Evolutionary conservation across 2,113 vertebrate species (phyloP).

Genomic region (Malurus elegans): DNA sequence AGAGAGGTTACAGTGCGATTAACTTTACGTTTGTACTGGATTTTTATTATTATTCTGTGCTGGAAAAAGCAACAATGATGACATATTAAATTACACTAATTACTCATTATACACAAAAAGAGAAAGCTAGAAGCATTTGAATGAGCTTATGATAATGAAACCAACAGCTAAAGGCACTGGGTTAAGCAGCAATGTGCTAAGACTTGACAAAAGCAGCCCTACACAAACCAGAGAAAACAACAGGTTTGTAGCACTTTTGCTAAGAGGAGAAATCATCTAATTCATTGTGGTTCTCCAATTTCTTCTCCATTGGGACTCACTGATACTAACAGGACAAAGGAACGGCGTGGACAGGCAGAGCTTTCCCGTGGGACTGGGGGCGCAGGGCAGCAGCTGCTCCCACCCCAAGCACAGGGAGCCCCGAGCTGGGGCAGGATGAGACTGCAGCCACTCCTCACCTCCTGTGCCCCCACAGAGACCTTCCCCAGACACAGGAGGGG

Average conservation of each 20-base stretch:
- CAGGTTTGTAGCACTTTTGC: background rate
- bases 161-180: slow-evolving; percentile 28
- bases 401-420: background rate
- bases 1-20: background rate
- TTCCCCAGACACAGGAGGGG: too few species aligned
- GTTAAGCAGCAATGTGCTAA: background rate
- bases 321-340: background rate
- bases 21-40: background rate
- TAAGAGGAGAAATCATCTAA: background rate
- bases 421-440: background rate
- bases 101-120: slow-evolving; percentile 13
- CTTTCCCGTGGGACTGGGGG: background rate
- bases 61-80: background rate
- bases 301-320: background rate
- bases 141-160: slow-evolving; percentile 53
- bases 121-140: slow-evolving; percentile 26
- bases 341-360: background rate
- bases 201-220: slow-evolving; percentile 16
- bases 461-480: background rate
- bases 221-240: background rate
- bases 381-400: background rate
- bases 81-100: slow-evolving; percentile 37
- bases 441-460: background rate
- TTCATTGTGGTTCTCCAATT: background rate
- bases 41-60: slow-evolving; percentile 4